Base-by-base conservation (phyloP, 2,888 invertebrate genomes). In the Trichacis sp. region DNA sequence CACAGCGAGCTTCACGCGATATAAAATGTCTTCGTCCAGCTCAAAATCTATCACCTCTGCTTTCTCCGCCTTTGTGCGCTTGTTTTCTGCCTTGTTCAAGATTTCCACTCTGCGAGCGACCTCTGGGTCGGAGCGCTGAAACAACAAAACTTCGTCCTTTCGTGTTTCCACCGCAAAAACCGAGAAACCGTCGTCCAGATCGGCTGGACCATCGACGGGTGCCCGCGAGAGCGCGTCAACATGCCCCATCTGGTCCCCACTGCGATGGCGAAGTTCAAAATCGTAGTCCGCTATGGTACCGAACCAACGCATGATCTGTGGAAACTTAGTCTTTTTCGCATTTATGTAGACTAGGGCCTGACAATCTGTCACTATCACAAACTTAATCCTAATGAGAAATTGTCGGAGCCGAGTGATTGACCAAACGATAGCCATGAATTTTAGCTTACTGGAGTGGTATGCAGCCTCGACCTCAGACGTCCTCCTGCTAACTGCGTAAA, bases 381-480 rank as follows among this genome's bases (percentile, higher is more conserved):
- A 51, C 1, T 15, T 11, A 0, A 59, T 19, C 11, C 17, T 20
- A 0, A 57, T 15, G 6, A 57, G 18, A 20, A 52, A 49, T 9
- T 45, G 29, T 5, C 57, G 33, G 20, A 61, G 73, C 69, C 17
- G 69, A 69, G 6, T 70, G 24, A 54, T 11, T 4, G 53, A 51
- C 57, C 64, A 58, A 1, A 36, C 49, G 2, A 58, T 43, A 11
- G 60, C 56, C 9, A 56, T 15, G 29, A 29, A 29, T 29, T 4
- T 4, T 29, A 29, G n/a, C n/a, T n/a, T n/a, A n/a, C n/a, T n/a
- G n/a, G n/a, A n/a, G n/a, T n/a, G n/a, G n/a, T n/a, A n/a, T 4
- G 29, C 29, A 4, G 29, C 4, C 29, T 29, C 29, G 29, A 9
- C 29, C 29, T 29, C 29, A 29, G n/a, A n/a, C n/a, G n/a, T n/a